Base-by-base conservation (phyloP, 2,888 invertebrate species). In the Heliconius ethilla region DNA sequence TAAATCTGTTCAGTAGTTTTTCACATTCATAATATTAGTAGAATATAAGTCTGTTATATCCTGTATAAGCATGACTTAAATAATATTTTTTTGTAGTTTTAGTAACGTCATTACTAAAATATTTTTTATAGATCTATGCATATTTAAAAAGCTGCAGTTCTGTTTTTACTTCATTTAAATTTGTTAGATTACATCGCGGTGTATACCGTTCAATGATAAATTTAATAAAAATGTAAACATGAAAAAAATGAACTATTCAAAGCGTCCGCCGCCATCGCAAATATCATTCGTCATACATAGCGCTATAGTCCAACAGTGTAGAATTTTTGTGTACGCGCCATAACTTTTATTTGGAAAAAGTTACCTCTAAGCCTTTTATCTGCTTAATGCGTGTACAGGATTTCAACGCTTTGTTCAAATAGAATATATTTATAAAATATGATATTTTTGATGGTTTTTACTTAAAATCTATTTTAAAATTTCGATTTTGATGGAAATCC, bases 261-360 rank as follows among this genome's bases (percentile, higher is more conserved):
- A 69, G 25, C 18, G 18, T 65, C 62, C 27, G 27, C 69, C 33
- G 63, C 27, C 63, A 45, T 74, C 11, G 45, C 63, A 74, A 63
- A 40, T 74, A 74, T 63, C 40, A 74, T 74, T 25, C 27, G 40
- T 40, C 45, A 74, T 63, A 62, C 27, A 45, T 22, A 73, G 40
- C 37, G 40, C 15, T 37, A 73, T 40, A 63, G 40, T 74, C 62
- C 25, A 45, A 74, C 63, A 27, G 73, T 73, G 69, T 78, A 73
- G 73, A 81, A 81, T 78, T 75, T 79, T 80, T 77, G 75, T 69
- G 73, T 78, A 77, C 77, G 62, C 76, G 75, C 78, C 78, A 80
- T 81, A 80, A 81, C 81, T 80, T 80, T 79, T 77, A 80, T 79
- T 80, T 73, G 75, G 74, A 76, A 79, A 79, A 80, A 80, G 77